Evolutionary conservation across 2,113 vertebrate genomes (phyloP).

Genomic region (Paraplagusia blochii): DNA sequence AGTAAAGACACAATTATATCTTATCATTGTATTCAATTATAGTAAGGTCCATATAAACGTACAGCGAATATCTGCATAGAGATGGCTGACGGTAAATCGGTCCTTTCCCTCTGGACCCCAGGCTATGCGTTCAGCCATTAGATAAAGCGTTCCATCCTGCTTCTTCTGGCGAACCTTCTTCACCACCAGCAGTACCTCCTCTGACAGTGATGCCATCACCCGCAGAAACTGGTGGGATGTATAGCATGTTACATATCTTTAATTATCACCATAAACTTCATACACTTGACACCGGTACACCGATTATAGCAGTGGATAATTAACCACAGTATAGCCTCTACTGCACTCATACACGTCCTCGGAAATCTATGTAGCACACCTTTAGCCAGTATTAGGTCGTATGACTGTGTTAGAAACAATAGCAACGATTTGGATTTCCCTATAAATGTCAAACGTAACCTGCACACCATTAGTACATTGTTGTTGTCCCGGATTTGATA

Average conservation of each 20-base stretch:
- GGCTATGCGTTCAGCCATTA: constrained; percentile 96
- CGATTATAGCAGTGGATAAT: not conserved
- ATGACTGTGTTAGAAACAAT: no score
- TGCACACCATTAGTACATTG: not conserved
- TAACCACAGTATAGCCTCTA: no score
- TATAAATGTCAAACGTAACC: not conserved
- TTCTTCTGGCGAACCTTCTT: constrained; percentile 97
- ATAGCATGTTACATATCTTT: not conserved
- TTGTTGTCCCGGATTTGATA: constrained; percentile 7
- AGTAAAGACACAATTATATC: not conserved
- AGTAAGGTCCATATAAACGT: constrained; percentile 67
- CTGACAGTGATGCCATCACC: constrained; percentile 92
- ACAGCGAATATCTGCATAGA: constrained; percentile 98
- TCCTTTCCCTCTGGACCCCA: constrained; percentile 98
- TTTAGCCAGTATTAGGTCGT: no score
- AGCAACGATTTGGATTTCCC: no score
- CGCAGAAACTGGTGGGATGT: constrained; percentile 15
- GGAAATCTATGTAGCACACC: no score
- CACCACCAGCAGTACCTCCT: constrained; percentile 94
- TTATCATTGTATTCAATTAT: no score
- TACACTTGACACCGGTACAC: not conserved
- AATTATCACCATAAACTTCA: not conserved
- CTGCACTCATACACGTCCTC: no score
- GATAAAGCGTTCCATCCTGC: constrained; percentile 95
- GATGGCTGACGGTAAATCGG: constrained; percentile 94